Evolutionary conservation across 2,888 invertebrate genomes (phyloP), one percentile per base, ranked within the genome.

Genomic region (Pseudanteris insignis): DNA sequence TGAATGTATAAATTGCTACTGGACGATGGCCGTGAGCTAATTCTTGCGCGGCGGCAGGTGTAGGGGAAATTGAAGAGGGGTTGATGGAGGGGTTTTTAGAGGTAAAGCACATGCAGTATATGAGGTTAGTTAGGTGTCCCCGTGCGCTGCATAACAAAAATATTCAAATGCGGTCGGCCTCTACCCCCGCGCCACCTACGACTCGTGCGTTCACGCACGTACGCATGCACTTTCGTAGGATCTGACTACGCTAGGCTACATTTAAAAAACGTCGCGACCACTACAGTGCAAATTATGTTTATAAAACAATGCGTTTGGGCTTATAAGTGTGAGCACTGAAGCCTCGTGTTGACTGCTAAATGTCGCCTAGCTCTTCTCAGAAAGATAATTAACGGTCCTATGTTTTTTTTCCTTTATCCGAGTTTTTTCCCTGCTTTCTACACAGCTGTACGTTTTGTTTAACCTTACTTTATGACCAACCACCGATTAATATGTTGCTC

Each of bases 281-380:
- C 69, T 69, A 74, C 73, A 71, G 70, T 67, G 69, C 70, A 69
- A 73, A 74, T 72, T 73, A 75, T 71, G 70, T 72, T 73, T 73
- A 68, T 69, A 68, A 72, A 73, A 74, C 74, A 71, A 72, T 72
- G 64, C 63, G 50, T 55, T 24, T 30, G 54, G 34, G 32, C 44
- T 15, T 37, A 32, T 33, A n/a, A 25, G 30, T 18, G 25, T 30
- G 12, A 18, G 14, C 61, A 32, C 51, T 38, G 47, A 44, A 54
- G 38, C 11, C 36, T 13, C 30, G 29, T 48, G 53, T 60, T 60
- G 53, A 40, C 40, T 26, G 28, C 11, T 26, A 51, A 51, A 51
- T 38, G 47, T 46, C 41, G 53, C 47, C 54, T 32, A 37, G 47
- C 54, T 53, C 43, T 47, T 48, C 60, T 53, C 53, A 48, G 38